phyloP scores from a whole-genome alignment of 2,113 vertebrate species.

The human (Homo sapiens) region DNA sequence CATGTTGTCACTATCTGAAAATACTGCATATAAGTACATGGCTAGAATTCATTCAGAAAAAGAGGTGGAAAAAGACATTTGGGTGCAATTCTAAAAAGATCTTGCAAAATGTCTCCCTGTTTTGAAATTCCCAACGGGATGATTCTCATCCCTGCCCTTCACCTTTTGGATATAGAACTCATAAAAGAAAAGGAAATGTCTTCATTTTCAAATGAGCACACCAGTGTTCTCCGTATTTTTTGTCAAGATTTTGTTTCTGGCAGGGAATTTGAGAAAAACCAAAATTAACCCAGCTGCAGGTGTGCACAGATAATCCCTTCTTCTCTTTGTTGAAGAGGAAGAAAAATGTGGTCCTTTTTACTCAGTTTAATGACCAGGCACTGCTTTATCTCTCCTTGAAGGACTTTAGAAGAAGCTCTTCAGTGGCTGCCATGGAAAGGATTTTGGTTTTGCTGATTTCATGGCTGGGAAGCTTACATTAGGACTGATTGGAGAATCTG shows the following conservation, averaged over 20 bases:
- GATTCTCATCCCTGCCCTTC: constrained; percentile 29
- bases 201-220: constrained; percentile 54
- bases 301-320: constrained; percentile 53
- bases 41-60: neutral
- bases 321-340: constrained; percentile 51
- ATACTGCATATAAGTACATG: neutral
- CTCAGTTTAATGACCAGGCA: constrained; percentile 29
- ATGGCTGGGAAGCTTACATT: constrained; percentile 32
- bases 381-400: constrained; percentile 70
- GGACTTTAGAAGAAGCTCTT: neutral
- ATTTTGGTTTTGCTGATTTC: constrained; percentile 39
- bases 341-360: constrained; percentile 26
- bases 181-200: constrained; percentile 59
- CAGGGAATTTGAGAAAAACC: constrained; percentile 67
- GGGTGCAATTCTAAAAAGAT: constrained; percentile 19
- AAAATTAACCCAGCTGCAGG: constrained; percentile 71
- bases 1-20: neutral
- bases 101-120: neutral
- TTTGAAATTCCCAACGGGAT: constrained; percentile 13
- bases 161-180: constrained; percentile 62
- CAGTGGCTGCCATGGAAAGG: neutral
- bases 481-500: constrained; percentile 56
- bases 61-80: neutral
- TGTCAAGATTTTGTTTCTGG: constrained; percentile 68
- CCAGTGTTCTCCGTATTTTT: constrained; percentile 64